Evolutionary conservation across 2,888 invertebrate species (phyloP).

Genomic region (Calliphora vomitoria): DNA sequence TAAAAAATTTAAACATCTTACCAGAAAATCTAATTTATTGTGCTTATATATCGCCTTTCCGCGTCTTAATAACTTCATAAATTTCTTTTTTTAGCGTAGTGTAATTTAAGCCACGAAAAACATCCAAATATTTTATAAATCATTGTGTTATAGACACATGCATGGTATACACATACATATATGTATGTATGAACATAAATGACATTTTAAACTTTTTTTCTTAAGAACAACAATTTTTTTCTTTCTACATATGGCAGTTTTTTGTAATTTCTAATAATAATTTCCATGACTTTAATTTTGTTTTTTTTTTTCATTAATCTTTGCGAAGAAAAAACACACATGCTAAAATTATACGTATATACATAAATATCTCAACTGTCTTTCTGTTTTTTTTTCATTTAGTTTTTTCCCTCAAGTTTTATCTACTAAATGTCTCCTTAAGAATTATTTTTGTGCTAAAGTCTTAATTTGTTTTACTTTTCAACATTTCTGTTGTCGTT

Average conservation of each 20-base stretch:
- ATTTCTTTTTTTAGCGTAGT: no score
- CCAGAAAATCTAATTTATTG: no score
- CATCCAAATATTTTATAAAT: no score
- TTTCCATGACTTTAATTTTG: slow-evolving; percentile 15
- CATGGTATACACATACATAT: no score
- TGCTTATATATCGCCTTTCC: no score
- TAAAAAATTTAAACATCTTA: no score
- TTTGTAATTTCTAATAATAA: slow-evolving; percentile 11
- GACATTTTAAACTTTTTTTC: no score
- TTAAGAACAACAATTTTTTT: background rate
- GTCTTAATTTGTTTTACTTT: slow-evolving; percentile 57
- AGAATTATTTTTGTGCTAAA: slow-evolving; percentile 48
- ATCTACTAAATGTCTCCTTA: slow-evolving; percentile 50
- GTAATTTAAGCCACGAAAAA: no score
- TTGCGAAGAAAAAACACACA: background rate
- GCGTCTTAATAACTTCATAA: no score
- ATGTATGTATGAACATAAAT: no score
- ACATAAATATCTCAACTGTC: slow-evolving; percentile 24
- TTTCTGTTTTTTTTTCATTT: background rate
- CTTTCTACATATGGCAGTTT: background rate
- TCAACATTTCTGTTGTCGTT: background rate
- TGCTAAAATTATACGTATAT: background rate
- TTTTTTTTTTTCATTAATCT: background rate
- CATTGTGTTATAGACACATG: no score
- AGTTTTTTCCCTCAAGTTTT: slow-evolving; percentile 19